These are phyloP conservation scores for Myiagra hebetior DNA, from an alignment of 2,113 vertebrate species.

Conservation along the genomic window DNA sequence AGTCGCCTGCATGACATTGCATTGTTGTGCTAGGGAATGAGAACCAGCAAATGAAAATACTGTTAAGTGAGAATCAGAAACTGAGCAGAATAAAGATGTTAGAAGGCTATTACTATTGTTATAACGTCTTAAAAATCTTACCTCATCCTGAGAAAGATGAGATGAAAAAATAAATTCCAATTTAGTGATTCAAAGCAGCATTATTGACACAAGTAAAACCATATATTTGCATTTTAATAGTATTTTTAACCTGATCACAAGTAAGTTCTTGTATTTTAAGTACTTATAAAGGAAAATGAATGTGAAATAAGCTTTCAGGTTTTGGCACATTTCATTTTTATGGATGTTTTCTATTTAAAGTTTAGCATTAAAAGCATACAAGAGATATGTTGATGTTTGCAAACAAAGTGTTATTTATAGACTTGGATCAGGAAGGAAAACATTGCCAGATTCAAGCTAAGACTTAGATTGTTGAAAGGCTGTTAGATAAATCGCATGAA, in stretches of 20 bases:
- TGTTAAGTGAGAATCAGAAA: conserved; percentile 27
- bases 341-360: not conserved
- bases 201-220: not conserved
- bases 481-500: not conserved
- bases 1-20: conserved; percentile 1
- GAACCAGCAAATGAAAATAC: conserved; percentile 42
- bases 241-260: not conserved
- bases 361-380: not conserved
- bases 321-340: not conserved
- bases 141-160: not conserved
- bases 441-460: not conserved
- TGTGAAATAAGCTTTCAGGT: not conserved
- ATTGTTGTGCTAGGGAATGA: conserved; percentile 38
- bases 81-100: not conserved
- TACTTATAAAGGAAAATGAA: not conserved
- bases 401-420: not conserved
- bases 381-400: not conserved
- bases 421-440: not conserved
- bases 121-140: not conserved
- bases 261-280: not conserved
- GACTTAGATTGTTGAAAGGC: not conserved
- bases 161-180: not conserved
- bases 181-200: not conserved
- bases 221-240: not conserved
- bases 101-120: not conserved